Base-by-base conservation (phyloP, 2,113 vertebrate genomes). In the Lichenostomus cassidix region DNA sequence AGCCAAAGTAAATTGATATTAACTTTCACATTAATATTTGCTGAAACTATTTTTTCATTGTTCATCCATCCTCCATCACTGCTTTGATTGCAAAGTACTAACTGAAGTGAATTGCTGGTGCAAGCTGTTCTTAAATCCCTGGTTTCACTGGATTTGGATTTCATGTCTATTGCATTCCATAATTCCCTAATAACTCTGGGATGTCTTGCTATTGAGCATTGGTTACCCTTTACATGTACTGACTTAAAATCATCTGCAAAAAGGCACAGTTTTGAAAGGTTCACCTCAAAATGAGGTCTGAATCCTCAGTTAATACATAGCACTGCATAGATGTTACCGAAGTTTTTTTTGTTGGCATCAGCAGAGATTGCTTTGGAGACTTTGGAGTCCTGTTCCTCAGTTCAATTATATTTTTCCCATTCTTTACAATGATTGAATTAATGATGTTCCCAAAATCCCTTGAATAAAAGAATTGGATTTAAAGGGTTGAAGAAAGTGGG, bases 151-250 rank as follows among this genome's bases (percentile, higher is more conserved):
- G 74, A 71, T 94, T 95, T 86, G 69, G 71, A 73, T 64, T 96
- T 92, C 78, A 62, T 65, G 41, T 56, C 78, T 95, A 87, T 82
- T 74, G 60, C 33, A 87, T 59, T 88, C 55, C 53, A 25, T 95
- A 93, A 94, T 91, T 96, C 82, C 53, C 31, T 93, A 87, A 87
- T 85, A 95, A 87, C 64, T 63, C 23, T 23, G 55, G 31, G 39
- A 65, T 87, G 44, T 67, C 65, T 89, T 70, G 18, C 82, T 94
- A 47, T 53, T 73, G 39, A 89, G 19, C 31, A 44, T 7, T 74
- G 25, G 64, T 62, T 87, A 41, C 8, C 20, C 63, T 92, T 87
- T 89, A 39, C 58, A 80, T 46, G 60, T 39, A 35, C 22, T 41
- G 64, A 90, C 62, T 83, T 55, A 70, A 84, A 78, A 33, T 52